These are phyloP conservation scores for Nothura maculosa DNA, from an alignment of 2,797 vertebrate genomes.

Conservation along the genomic window DNA sequence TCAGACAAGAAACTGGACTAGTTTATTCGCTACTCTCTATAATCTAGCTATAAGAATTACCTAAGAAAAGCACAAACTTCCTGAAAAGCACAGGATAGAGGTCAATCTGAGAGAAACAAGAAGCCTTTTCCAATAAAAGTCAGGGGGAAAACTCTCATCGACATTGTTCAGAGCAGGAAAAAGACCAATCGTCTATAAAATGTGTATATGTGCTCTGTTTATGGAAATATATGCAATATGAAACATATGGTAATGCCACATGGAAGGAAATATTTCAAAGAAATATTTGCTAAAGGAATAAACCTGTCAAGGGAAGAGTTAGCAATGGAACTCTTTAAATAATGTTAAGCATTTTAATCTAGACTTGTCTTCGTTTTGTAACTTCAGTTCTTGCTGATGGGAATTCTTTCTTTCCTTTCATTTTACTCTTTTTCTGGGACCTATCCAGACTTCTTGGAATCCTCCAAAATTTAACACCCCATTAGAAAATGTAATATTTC, in stretches of 20 bases:
- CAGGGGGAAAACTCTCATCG: not conserved
- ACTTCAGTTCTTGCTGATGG: not conserved
- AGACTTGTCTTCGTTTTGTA: not conserved
- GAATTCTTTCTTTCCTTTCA: not conserved
- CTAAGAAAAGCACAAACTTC: not conserved
- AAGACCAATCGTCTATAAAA: conserved; percentile 40
- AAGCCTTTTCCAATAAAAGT: not conserved
- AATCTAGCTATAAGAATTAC: not conserved
- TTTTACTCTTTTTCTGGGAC: conserved; percentile 17
- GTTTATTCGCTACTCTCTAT: not conserved
- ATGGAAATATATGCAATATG: conserved; percentile 30
- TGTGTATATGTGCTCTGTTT: not conserved
- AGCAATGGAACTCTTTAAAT: conserved; percentile 5
- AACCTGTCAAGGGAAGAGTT: not conserved
- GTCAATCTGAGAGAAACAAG: not conserved
- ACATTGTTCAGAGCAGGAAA: not conserved
- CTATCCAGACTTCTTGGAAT: conserved; percentile 5
- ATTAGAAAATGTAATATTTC: not conserved
- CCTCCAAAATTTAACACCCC: conserved; percentile 8
- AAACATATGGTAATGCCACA: conserved; percentile 35
- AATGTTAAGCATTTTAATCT: not conserved
- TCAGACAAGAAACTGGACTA: not conserved
- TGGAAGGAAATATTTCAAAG: conserved; percentile 12
- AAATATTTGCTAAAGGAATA: conserved; percentile 39
- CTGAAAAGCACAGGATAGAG: not conserved